Evolutionary conservation across 2,113 vertebrate species (phyloP).

Genomic region (Gobio gobio): DNA sequence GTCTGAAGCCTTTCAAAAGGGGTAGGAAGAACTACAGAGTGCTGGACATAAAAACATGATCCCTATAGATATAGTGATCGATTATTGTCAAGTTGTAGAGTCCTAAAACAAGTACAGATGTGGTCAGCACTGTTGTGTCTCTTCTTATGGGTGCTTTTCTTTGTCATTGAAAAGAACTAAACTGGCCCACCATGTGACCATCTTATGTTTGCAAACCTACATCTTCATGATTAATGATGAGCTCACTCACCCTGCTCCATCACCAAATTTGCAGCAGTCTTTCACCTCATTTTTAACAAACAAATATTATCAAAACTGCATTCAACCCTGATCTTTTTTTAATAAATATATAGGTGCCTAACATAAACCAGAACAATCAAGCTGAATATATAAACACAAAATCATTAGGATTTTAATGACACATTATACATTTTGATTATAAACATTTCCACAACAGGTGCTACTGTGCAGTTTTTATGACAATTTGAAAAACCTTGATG

Average conservation of each 20-base stretch:
- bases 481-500: neutral
- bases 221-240: neutral
- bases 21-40: no score
- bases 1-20: neutral
- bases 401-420: neutral
- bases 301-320: no score
- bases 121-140: no score
- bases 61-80: no score
- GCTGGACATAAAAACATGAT: no score
- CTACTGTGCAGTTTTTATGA: no score
- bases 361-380: neutral
- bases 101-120: no score
- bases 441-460: neutral
- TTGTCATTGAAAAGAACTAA: neutral
- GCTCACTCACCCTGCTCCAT: neutral
- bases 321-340: neutral
- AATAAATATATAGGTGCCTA: neutral
- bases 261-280: neutral
- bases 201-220: neutral
- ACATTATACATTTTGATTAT: neutral
- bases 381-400: neutral
- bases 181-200: no score
- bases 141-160: neutral
- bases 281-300: no score
- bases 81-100: no score